A percentile compares a stretch with the other conserved stretches of the same genome.
Conservation (phyloP, 2,797 vertebrate species). For the Carcharodon carcharias region DNA sequence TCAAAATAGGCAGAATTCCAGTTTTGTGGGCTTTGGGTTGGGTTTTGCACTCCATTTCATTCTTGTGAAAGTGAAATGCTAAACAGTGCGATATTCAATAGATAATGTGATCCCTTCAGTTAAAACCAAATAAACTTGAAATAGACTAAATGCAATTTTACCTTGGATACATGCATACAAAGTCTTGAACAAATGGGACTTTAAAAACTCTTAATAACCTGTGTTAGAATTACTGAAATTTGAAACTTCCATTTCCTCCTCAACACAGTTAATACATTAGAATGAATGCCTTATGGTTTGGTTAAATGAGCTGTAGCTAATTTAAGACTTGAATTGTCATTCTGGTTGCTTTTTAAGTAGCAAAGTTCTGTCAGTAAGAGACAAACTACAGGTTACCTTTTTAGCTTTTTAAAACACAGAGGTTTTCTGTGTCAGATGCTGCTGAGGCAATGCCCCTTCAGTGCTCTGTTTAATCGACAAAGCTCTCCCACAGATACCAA, state of each 20-base stretch:
- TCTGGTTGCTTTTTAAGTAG: background rate
- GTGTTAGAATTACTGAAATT: background rate
- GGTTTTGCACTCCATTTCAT: background rate
- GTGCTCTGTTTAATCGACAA: background rate
- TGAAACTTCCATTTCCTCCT: background rate
- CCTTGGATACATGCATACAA: background rate
- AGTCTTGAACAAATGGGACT: background rate
- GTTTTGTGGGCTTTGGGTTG: background rate
- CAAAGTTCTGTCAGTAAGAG: background rate
- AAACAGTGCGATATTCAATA: background rate
- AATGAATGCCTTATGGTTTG: background rate
- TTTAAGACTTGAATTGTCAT: background rate
- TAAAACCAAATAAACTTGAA: background rate
- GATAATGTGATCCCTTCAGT: background rate
- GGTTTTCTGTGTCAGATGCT: background rate
- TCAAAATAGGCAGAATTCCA: background rate
- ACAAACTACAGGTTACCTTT: background rate
- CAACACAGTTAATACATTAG: background rate
- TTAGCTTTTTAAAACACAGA: background rate
- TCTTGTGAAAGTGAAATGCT: background rate
- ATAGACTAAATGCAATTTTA: background rate
- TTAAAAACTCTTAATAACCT: background rate
- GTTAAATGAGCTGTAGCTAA: constrained; percentile 21
- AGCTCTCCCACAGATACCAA: background rate
- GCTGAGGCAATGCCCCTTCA: background rate